These are phyloP conservation scores for Coremacera marginata DNA, from an alignment of 2,888 invertebrate species.

Conservation along the genomic window DNA sequence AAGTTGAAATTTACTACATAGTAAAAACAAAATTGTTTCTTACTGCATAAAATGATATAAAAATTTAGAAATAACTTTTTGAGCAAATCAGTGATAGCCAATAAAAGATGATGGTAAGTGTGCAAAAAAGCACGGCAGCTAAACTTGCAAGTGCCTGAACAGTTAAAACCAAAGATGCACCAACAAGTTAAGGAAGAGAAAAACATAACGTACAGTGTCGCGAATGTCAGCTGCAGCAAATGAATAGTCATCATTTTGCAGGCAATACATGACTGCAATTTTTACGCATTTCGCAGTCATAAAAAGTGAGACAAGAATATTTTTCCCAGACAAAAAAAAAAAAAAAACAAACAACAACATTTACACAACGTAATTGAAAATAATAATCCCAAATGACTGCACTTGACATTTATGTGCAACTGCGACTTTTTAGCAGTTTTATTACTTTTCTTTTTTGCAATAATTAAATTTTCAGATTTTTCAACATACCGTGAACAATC, in stretches of 20 bases:
- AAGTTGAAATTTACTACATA: too few species aligned
- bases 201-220: background rate
- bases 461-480: too few species aligned
- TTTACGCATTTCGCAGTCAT: background rate
- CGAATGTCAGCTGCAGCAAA: background rate
- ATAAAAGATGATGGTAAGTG: background rate
- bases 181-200: background rate
- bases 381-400: background rate
- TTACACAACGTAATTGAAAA: background rate
- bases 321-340: background rate
- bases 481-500: too few species aligned
- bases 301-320: background rate
- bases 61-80: too few species aligned
- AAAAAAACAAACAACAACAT: background rate
- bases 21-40: too few species aligned
- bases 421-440: too few species aligned
- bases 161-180: background rate
- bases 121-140: background rate
- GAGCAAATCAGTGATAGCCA: too few species aligned
- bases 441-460: too few species aligned
- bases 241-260: background rate
- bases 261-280: background rate
- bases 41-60: too few species aligned
- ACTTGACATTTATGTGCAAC: too few species aligned
- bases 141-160: background rate